Base-by-base conservation (phyloP, 2,888 invertebrate species). In the Drosophila tanythrix region DNA sequence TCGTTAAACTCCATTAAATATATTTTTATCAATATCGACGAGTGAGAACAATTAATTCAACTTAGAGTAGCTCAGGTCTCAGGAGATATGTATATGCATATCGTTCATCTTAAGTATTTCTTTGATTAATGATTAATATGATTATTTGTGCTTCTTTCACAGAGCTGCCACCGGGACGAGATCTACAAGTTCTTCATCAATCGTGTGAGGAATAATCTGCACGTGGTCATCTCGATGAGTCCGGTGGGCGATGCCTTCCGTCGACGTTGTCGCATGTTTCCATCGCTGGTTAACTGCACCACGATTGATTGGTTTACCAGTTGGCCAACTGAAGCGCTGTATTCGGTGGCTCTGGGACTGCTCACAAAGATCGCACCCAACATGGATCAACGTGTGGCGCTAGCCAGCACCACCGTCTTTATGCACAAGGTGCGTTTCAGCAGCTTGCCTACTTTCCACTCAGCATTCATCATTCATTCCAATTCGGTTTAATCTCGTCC, bases 241-340 rank as follows among this genome's bases (percentile, higher is more conserved):
- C 98, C 98, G 0, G 97, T 98, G 1, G 98, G 98, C 1, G 97
- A 97, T 91, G 96, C 97, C 0, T 98, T 98, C 92, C 96, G 97
- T 74, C 95, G 97, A 48, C 95, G 98, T 10, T 97, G 98, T 84
- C 95, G 98, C 51, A 98, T 98, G 97, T 99, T 98, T 92, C 99
- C 98, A 0, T 98, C 98, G 0, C 94, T 99, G 76, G 97, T 98
- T 8, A 98, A 98, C 93, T 98, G 98, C 91, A 98, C 98, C 90
- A 98, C 98, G 0, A 98, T 98, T 69, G 98, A 98, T 92, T 98
- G 98, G 98, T 98, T 98, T 92, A 96, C 96, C 2, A 97, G 97
- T 88, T 98, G 98, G 98, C 98, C 98, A 0, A 94, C 95, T 15
- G 98, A 98, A 90, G 98, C 98, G 18, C 93, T 98, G 61, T 94